Evolutionary conservation across 2,797 vertebrate genomes (phyloP).

Genomic region (Columba guinea): DNA sequence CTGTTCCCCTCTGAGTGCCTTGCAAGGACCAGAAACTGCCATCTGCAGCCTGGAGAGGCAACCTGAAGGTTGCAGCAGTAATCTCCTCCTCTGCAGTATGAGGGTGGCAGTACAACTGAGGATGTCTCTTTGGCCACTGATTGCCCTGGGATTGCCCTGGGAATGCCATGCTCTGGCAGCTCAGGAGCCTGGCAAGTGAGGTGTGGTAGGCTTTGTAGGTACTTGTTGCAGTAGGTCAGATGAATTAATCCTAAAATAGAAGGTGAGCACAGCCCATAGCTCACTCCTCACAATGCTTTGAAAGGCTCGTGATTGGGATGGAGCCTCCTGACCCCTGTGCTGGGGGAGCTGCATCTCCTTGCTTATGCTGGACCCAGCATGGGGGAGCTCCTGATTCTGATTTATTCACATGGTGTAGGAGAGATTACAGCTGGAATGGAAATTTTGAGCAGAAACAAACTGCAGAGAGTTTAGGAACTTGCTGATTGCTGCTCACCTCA

Average conservation of each 20-base stretch:
- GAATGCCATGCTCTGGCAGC: neutral
- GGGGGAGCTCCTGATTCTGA: neutral
- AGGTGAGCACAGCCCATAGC: neutral
- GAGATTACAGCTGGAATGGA: neutral
- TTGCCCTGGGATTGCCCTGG: neutral
- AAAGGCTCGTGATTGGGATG: neutral
- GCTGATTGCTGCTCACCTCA: neutral
- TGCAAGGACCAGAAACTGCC: neutral
- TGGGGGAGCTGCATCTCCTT: neutral
- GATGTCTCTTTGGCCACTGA: neutral
- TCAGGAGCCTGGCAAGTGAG: neutral
- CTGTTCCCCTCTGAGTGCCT: neutral
- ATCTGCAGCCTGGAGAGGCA: neutral
- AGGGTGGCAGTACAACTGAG: neutral
- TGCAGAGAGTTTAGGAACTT: neutral
- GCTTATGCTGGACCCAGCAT: neutral
- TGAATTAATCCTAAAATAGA: slow-evolving; percentile 10
- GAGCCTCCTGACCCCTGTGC: neutral
- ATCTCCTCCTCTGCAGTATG: neutral
- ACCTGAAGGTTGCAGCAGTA: neutral
- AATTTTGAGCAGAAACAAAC: neutral
- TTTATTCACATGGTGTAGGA: neutral
- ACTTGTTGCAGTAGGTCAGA: neutral
- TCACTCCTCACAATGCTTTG: neutral
- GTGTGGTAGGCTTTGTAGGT: neutral